A percentile compares a stretch with the other conserved stretches of the same genome.
Evolutionary conservation across 2,888 invertebrate genomes (phyloP).

Genomic region (Caenorhabditis uteleia): DNA sequence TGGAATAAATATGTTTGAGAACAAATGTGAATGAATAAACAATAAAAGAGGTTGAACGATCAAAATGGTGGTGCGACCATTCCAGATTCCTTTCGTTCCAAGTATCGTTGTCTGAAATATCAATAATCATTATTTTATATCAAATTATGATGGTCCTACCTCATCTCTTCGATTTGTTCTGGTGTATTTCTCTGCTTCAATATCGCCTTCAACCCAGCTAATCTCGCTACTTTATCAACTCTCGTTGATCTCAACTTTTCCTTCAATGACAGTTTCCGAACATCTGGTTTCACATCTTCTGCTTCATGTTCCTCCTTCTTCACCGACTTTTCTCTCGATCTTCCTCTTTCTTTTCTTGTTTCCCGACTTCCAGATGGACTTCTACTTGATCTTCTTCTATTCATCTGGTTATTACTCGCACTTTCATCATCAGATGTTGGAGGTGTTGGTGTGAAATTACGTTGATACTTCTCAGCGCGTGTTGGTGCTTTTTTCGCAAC

Average conservation of each 20-base stretch:
- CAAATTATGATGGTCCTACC: neutral
- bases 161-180: constrained; percentile 42
- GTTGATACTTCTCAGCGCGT: constrained; percentile 35
- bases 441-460: constrained; percentile 54
- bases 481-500: constrained; percentile 39
- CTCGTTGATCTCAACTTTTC: constrained; percentile 27
- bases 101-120: constrained; percentile 37
- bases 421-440: constrained; percentile 45
- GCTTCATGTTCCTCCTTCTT: constrained; percentile 1
- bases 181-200: constrained; percentile 49
- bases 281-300: constrained; percentile 17
- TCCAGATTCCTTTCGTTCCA: constrained; percentile 37
- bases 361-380: constrained; percentile 2
- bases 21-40: too few species aligned
- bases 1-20: too few species aligned
- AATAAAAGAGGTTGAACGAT: constrained; percentile 17
- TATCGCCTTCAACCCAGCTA: constrained; percentile 45
- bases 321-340: constrained; percentile 10
- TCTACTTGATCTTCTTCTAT: constrained; percentile 11
- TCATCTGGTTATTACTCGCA: constrained; percentile 1
- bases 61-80: constrained; percentile 40
- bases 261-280: constrained; percentile 18
- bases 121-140: neutral
- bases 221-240: constrained; percentile 37
- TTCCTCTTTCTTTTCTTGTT: neutral